Conservation (phyloP, 2,888 invertebrate species). For the Nomada goodeniana region DNA sequence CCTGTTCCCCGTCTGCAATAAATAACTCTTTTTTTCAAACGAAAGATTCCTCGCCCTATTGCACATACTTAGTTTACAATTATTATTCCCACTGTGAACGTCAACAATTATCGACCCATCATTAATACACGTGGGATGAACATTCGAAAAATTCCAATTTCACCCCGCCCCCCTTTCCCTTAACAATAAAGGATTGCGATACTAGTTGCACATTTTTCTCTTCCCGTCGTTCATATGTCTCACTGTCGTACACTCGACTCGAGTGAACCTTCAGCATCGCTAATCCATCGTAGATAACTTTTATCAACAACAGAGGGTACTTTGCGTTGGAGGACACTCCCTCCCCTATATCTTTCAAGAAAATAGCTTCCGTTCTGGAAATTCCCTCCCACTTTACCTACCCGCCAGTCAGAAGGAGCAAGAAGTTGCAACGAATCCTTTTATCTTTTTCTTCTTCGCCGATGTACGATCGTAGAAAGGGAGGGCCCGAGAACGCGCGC, state of each 20-base stretch:
- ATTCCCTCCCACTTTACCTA: constrained; percentile 12
- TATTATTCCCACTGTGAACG: too few species aligned
- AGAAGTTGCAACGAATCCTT: constrained; percentile 52
- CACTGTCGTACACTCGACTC: neutral
- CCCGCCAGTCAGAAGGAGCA: constrained; percentile 8
- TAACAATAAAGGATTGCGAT: too few species aligned
- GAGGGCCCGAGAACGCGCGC: constrained; percentile 58
- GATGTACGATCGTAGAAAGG: constrained; percentile 42
- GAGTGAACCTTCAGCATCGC: constrained; percentile 3
- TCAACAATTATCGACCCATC: too few species aligned
- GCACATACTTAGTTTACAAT: too few species aligned
- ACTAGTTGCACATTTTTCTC: neutral
- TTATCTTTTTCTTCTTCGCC: constrained; percentile 56
- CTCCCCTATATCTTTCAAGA: constrained; percentile 2
- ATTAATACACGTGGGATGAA: too few species aligned
- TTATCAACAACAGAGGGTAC: constrained; percentile 19
- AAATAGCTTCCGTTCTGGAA: constrained; percentile 29
- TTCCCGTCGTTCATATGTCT: neutral
- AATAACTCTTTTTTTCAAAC: too few species aligned
- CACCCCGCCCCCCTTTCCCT: too few species aligned
- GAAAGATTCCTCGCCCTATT: too few species aligned
- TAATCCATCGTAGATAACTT: constrained; percentile 32
- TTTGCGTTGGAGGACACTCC: constrained; percentile 1
- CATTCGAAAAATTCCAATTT: neutral
- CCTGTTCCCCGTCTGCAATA: too few species aligned